These are phyloP conservation scores for Clarias batrachus DNA, from an alignment of 2,113 vertebrate species.

Conservation along the genomic window DNA sequence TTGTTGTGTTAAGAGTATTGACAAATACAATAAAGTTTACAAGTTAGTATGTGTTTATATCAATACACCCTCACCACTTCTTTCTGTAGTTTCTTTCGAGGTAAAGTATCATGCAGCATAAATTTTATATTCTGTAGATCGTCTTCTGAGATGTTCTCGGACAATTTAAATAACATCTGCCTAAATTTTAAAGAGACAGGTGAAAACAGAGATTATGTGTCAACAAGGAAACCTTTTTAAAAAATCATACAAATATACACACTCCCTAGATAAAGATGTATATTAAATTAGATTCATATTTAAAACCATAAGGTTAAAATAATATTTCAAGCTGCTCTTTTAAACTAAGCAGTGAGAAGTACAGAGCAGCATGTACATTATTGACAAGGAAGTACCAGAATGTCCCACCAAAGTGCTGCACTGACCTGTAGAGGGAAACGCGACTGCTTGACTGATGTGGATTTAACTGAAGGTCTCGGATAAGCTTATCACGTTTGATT, in stretches of 20 bases:
- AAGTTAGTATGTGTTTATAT: background rate
- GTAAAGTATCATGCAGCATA: slow-evolving; percentile 45
- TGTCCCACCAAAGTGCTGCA: background rate
- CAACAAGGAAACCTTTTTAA: background rate
- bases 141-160: slow-evolving; percentile 54
- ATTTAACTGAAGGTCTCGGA: slow-evolving; percentile 12
- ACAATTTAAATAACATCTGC: slow-evolving; percentile 66
- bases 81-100: slow-evolving; percentile 55
- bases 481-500: slow-evolving; percentile 46
- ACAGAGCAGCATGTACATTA: background rate
- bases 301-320: background rate
- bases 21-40: background rate
- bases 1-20: background rate
- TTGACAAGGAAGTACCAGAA: background rate
- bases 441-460: background rate
- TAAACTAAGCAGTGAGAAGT: background rate
- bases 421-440: slow-evolving; percentile 69
- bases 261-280: background rate
- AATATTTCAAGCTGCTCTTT: background rate
- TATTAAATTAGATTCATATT: background rate
- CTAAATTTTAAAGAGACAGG: slow-evolving; percentile 51
- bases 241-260: background rate
- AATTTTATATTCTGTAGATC: slow-evolving; percentile 66
- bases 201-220: background rate
- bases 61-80: slow-evolving; percentile 55